Conservation (phyloP, 2,888 invertebrate genomes). For the Cryptocephalus moraei region DNA sequence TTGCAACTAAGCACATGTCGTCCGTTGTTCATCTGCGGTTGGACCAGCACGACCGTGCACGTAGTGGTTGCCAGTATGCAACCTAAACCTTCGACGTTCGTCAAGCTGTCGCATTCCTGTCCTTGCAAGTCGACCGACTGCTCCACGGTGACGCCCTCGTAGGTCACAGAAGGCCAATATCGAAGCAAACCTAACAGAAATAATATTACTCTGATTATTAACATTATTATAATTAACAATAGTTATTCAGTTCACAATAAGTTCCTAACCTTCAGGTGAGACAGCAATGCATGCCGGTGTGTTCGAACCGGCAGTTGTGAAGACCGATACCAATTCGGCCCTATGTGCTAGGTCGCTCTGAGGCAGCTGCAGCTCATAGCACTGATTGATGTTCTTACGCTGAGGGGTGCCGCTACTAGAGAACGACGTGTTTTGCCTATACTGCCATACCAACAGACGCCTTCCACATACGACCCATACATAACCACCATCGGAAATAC, state of each 20-base stretch:
- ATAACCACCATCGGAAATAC: constrained; percentile 43
- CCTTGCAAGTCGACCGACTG: constrained; percentile 78
- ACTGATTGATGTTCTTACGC: constrained; percentile 47
- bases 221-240: too few species aligned
- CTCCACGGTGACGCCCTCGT: constrained; percentile 78
- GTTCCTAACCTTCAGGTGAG: constrained; percentile 68
- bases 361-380: constrained; percentile 78
- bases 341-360: constrained; percentile 88
- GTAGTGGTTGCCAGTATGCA: constrained; percentile 87
- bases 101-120: constrained; percentile 72
- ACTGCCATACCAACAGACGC: constrained; percentile 77
- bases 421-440: constrained; percentile 37
- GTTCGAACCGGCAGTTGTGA: constrained; percentile 47
- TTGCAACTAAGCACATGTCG: constrained; percentile 58
- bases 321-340: constrained; percentile 72
- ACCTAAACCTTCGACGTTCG: constrained; percentile 58
- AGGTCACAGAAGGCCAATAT: constrained; percentile 84
- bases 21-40: constrained; percentile 52
- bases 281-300: constrained; percentile 80
- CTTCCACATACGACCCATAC: constrained; percentile 69
- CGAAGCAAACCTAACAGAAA: constrained; percentile 58
- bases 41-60: constrained; percentile 69
- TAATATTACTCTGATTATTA: neutral
- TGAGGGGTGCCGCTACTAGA: constrained; percentile 37
- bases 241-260: too few species aligned